These are phyloP conservation scores for Brachyistius frenatus DNA, from an alignment of 2,113 vertebrate species.

Conservation along the genomic window DNA sequence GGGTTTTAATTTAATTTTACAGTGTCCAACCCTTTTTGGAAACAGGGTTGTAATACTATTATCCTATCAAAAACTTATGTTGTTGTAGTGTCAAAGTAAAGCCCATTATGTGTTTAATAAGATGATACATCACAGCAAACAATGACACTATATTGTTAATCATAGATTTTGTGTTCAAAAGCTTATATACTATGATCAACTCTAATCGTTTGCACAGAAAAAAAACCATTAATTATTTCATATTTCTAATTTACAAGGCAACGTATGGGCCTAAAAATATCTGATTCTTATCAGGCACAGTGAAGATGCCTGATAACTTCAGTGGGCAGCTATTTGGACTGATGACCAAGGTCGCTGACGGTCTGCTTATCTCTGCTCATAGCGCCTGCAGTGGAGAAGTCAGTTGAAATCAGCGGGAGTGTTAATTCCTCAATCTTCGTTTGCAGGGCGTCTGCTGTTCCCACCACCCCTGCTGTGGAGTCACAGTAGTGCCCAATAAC, in stretches of 20 bases:
- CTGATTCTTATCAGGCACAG: not conserved
- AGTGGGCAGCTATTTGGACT: not conserved
- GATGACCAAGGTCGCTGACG: constrained; percentile 21
- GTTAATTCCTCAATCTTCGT: constrained; percentile 61
- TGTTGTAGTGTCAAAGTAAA: too few relatives aligned
- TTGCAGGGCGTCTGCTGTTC: constrained; percentile 72
- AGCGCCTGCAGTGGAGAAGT: constrained; percentile 32
- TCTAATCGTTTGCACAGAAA: too few relatives aligned
- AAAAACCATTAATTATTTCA: not conserved
- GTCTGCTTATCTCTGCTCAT: constrained; percentile 18
- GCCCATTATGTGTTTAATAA: too few relatives aligned
- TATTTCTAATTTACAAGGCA: too few relatives aligned
- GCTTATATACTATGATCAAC: too few relatives aligned
- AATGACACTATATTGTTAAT: not conserved
- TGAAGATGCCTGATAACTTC: constrained; percentile 9
- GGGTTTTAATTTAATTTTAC: too few relatives aligned
- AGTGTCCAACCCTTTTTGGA: too few relatives aligned
- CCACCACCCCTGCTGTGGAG: constrained; percentile 71
- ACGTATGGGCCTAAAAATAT: not conserved
- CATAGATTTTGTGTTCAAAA: too few relatives aligned
- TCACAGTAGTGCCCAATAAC: constrained; percentile 61
- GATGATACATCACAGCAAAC: not conserved
- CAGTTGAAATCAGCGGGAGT: constrained; percentile 56
- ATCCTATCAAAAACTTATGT: too few relatives aligned
- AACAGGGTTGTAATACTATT: too few relatives aligned